Base-by-base conservation (phyloP, 2,797 vertebrate genomes). In the Sebastes cheni region DNA sequence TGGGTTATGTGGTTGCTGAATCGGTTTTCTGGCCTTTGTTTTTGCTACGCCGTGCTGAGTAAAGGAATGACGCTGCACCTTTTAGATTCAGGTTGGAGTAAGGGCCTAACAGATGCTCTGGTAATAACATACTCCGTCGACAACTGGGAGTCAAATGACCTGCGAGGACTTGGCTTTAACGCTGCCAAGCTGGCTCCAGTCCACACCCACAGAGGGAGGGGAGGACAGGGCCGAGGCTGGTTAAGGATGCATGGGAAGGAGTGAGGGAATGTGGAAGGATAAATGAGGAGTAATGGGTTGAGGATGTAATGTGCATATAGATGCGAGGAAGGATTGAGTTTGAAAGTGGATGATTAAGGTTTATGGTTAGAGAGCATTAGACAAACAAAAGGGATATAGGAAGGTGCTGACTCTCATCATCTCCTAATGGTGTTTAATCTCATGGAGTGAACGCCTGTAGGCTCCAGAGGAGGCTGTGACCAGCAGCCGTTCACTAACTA, bases 241-340 rank as follows among this genome's bases (percentile, higher is more conserved):
- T 81, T 85, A 82, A 65, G 71, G 67, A 87, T 84, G 84, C 76
- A 81, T 58, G 34, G 55, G 29, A 68, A 61, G 80, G 12, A 80
- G 52, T n/a, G n/a, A 54, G 62, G 64, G 22, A 71, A 60, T 0
- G 18, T 56, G 61, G 70, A 71, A 18, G 68, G 75, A 82, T 77
- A 76, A 83, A 87, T 72, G 55, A 62, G 81, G 62, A 39, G 6
- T 88, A 70, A 89, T 84, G 70, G 80, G 59, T 82, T 82, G 23
- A 79, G 67, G 67, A 75, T 20, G 23, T 54, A 64, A 71, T 61
- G 13, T 75, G 74, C 77, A 84, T 84, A 36, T 39, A 68, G 55
- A 86, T 56, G 20, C 52, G 18, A 67, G 54, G 42, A 71, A 66
- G 55, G 55, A 20, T 36, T 59, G 67, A 5, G 46, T 29, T 56